These are phyloP conservation scores for Eristalinus sepulchralis DNA, from an alignment of 2,888 invertebrate species.

Conservation along the genomic window DNA sequence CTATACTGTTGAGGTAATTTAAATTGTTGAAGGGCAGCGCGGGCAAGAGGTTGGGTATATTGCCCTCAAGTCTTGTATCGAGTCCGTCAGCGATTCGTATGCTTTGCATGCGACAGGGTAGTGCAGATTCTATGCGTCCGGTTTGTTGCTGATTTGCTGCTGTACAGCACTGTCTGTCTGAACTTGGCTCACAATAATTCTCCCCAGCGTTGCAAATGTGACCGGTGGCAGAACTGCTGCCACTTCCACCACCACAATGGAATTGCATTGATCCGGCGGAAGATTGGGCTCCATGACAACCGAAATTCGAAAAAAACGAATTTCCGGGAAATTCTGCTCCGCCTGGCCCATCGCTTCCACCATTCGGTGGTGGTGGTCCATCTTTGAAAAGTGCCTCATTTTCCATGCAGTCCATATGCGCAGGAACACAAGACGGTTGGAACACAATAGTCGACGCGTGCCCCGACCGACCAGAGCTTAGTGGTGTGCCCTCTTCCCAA, in stretches of 20 bases:
- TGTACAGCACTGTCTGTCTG: slow-evolving; percentile 72
- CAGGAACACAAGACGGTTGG: slow-evolving; percentile 84
- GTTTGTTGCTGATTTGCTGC: not conserved
- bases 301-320: slow-evolving; percentile 31
- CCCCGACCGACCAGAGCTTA: slow-evolving; percentile 93
- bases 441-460: slow-evolving; percentile 95
- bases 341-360: slow-evolving; percentile 29
- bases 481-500: slow-evolving; percentile 89
- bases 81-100: slow-evolving; percentile 14
- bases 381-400: slow-evolving; percentile 68
- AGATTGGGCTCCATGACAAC: slow-evolving; percentile 32
- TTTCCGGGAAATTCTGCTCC: slow-evolving; percentile 35
- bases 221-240: slow-evolving; percentile 51
- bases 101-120: slow-evolving; percentile 6
- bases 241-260: slow-evolving; percentile 50
- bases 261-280: slow-evolving; percentile 20
- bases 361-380: slow-evolving; percentile 35
- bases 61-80: slow-evolving; percentile 43
- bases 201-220: not conserved
- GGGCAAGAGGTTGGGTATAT: not conserved
- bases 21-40: slow-evolving; percentile 25
- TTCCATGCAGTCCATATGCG: slow-evolving; percentile 78
- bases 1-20: slow-evolving; percentile 38
- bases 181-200: slow-evolving; percentile 50
- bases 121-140: not conserved